phyloP scores from a whole-genome alignment of 2,113 vertebrate species.

The Paramormyrops kingsleyae region DNA sequence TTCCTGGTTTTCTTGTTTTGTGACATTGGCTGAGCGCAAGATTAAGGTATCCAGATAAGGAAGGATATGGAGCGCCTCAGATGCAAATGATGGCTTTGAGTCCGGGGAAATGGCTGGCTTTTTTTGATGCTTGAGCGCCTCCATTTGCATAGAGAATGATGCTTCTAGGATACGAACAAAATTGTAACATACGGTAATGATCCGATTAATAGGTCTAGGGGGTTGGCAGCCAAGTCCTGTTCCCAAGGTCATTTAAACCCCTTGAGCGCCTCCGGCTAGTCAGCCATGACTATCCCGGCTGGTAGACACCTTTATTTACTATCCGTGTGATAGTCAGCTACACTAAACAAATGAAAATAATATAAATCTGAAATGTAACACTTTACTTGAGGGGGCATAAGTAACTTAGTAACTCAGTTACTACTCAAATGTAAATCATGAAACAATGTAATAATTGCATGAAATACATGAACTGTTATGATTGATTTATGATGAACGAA shows the following conservation, averaged over 20 bases:
- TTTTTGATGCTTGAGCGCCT: conserved; percentile 18
- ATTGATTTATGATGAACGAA: background rate
- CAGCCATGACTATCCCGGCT: background rate
- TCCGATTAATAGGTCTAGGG: conserved; percentile 28
- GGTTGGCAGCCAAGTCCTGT: conserved; percentile 18
- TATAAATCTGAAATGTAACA: background rate
- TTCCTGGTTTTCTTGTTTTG: background rate
- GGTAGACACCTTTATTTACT: background rate
- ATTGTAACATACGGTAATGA: conserved; percentile 26
- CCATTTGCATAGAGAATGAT: conserved; percentile 34
- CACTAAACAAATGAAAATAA: background rate
- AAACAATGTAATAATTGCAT: background rate
- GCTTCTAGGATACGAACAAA: background rate
- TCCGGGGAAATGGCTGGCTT: background rate
- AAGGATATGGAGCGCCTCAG: background rate
- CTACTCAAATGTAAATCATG: background rate
- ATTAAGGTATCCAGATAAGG: background rate
- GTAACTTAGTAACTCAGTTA: background rate
- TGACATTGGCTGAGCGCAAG: background rate
- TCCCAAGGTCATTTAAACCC: conserved; percentile 20
- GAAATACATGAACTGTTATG: background rate
- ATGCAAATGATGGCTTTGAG: background rate
- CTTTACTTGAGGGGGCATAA: background rate
- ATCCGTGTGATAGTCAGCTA: background rate
- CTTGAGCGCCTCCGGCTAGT: conserved; percentile 3